Evolutionary conservation across 2,797 vertebrate species (phyloP), one percentile per base, ranked within the genome.

Genomic region (Acanthopagrus latus): DNA sequence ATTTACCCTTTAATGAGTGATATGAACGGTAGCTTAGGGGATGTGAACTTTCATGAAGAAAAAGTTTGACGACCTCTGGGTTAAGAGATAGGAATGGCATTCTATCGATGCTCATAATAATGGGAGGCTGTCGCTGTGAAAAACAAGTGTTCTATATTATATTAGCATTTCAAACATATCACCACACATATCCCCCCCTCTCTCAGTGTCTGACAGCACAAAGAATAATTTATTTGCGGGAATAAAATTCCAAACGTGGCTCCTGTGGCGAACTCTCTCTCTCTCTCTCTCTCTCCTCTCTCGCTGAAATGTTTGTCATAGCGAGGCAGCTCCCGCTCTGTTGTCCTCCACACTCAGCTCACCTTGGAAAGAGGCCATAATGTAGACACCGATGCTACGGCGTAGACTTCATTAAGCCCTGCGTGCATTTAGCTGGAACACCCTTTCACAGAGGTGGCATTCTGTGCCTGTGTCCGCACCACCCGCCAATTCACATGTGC

Each of bases 341-440:
- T 79, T 80, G 83, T 86, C 83, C 81, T 86, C 82, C 85, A 82
- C 77, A 52, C 86, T 87, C 75, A 78, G 48, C 82, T 92, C 86
- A 91, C 91, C 86, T 93, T 91, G 89, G 80, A 83, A 82, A 85
- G 55, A 68, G 79, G 75, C 82, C 74, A 83, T 87, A 79, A 92
- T 91, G 80, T 84, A 85, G 74, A 87, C 82, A 75, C 80, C 78
- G 68, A 83, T 75, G 76, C 80, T 76, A 87, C 78, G 21, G 33
- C 56, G 62, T 56, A 77, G 71, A 84, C 83, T 91, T 90, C 80
- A 91, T 91, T 88, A 91, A 66, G 67, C 72, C 64, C 69, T 67
- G 71, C 51, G 70, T 81, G 80, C 83, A 71, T 82, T 86, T 78
- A 85, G 71, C 71, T 78, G 76, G 80, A 81, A 84, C 85, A 80